Base-by-base conservation (phyloP, 2,113 vertebrate species). In the Gobius niger region DNA sequence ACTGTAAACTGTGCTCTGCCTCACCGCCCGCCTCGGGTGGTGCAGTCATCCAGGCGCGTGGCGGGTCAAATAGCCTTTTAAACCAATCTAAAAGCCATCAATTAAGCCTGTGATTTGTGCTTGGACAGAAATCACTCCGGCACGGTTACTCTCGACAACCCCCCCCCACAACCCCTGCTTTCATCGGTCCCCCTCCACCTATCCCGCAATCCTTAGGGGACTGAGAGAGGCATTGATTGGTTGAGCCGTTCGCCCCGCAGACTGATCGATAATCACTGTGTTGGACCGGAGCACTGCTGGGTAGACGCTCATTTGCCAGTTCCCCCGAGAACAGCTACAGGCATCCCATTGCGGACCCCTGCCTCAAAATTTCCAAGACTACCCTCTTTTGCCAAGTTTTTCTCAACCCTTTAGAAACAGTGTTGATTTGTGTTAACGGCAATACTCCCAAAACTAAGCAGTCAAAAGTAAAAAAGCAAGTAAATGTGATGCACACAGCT, bases 141-240 rank as follows among this genome's bases (percentile, higher is more conserved):
- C 72, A 46, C 72, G 70, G 71, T 68, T 82, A 75, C 77, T 77
- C 69, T 70, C 44, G 44, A n/a, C n/a, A 24, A 62, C 60, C 81
- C 80, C 80, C 65, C 60, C 44, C 53, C 40, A n/a, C n/a, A n/a
- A n/a, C n/a, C n/a, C n/a, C n/a, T n/a, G n/a, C 11, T 24, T 69
- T 64, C 64, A 11, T 44, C 63, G 60, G 47, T 52, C 69, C 61
- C 70, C 73, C 68, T 10, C 41, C 14, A 51, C 73, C 76, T 75
- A 80, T 85, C 72, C 78, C 82, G 81, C 73, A 78, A 82, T 76
- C 86, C 81, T 82, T 59, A 2, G 68, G 80, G 85, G 81, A 78
- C 82, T 81, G 76, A 63, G 81, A 85, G 78, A 85, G 80, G 77
- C 88, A 92, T 93, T 86, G 91, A 93, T 92, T 90, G 88, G 85